Conservation (phyloP, 2,797 vertebrate species). For the Dermochelys coriacea region DNA sequence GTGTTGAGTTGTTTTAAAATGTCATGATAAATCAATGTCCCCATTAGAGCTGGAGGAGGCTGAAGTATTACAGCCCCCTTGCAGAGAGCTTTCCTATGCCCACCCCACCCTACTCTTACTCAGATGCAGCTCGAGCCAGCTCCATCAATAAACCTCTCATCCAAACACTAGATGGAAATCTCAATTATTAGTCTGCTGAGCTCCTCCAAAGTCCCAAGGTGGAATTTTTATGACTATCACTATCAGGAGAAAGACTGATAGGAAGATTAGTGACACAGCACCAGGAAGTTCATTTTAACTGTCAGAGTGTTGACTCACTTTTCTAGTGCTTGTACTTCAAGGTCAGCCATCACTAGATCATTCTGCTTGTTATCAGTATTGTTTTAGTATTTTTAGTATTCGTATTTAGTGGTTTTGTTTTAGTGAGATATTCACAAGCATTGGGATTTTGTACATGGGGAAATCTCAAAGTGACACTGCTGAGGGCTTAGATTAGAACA, state of each 20-base stretch:
- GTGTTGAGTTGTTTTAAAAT: too few relatives aligned
- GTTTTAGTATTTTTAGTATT: not conserved
- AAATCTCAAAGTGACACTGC: not conserved
- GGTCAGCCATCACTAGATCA: not conserved
- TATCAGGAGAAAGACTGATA: not conserved
- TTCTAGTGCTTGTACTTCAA: not conserved
- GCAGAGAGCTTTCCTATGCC: not conserved
- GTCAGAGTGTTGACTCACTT: not conserved
- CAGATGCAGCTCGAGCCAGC: not conserved
- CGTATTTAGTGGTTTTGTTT: too few relatives aligned
- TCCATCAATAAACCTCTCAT: not conserved
- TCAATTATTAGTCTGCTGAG: not conserved
- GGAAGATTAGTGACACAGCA: not conserved
- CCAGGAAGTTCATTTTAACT: not conserved
- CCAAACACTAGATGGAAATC: not conserved
- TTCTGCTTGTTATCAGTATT: not conserved
- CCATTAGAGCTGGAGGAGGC: too few relatives aligned
- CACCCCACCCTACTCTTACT: not conserved
- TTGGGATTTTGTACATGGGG: not conserved
- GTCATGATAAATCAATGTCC: too few relatives aligned
- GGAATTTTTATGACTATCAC: not conserved
- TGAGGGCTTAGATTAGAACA: not conserved
- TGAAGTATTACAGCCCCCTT: too few relatives aligned
- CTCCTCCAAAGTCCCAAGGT: not conserved
- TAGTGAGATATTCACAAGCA: not conserved